These are phyloP conservation scores for Phaethornis superciliosus DNA, from an alignment of 2,113 vertebrate genomes.

Conservation along the genomic window DNA sequence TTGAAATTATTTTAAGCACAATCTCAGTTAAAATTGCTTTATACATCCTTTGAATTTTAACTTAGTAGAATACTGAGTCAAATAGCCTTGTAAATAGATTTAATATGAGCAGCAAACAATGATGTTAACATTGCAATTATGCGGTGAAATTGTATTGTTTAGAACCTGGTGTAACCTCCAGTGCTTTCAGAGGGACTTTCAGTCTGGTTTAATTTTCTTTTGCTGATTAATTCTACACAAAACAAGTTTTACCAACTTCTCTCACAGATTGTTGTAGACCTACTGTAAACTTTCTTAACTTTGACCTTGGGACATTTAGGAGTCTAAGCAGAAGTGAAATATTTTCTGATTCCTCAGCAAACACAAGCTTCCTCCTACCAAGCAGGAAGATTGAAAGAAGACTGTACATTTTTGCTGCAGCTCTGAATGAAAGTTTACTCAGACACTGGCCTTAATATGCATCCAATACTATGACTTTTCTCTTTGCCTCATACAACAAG, in stretches of 20 bases:
- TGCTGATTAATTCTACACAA: not conserved
- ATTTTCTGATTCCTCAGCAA: not conserved
- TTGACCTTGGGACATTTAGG: not conserved
- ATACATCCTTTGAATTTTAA: not conserved
- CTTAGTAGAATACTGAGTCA: not conserved
- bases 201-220: not conserved
- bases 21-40: not conserved
- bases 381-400: not conserved
- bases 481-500: not conserved
- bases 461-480: not conserved
- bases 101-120: not conserved
- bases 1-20: not conserved
- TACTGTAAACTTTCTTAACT: not conserved
- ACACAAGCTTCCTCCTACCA: not conserved
- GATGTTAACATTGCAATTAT: not conserved
- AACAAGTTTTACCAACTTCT: not conserved
- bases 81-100: not conserved
- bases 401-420: not conserved
- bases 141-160: not conserved
- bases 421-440: not conserved
- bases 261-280: not conserved
- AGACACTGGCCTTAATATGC: not conserved
- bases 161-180: not conserved
- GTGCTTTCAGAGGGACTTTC: not conserved
- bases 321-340: not conserved